Evolutionary conservation across 2,888 invertebrate genomes (phyloP), one percentile per base, ranked within the genome.

Genomic region (Ditula angustiorana): DNA sequence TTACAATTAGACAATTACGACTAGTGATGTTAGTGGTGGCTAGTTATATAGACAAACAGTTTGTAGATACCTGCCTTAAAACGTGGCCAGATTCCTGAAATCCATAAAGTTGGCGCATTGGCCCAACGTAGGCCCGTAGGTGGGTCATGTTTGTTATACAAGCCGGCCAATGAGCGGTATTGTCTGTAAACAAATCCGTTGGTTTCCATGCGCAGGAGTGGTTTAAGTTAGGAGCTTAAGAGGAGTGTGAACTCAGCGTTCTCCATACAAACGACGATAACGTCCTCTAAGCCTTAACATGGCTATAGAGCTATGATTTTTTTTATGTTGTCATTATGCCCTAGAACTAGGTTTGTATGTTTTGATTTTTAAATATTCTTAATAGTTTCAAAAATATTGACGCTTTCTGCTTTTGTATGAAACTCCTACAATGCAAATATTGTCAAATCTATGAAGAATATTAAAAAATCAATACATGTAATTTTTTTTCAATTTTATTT

Each of bases 161-260:
- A 79, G 80, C n/a, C 74, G 80, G 83, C 86, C 85, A 87, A 86
- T 85, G 86, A 85, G 80, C 84, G 83, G 82, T 88, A 86, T 88
- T 90, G 87, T 88, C 77, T 86, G 88, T 90, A 89, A 88, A 90
- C 89, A 90, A 69, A 71, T 74, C 72, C 69, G 74, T 70, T 72
- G 74, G 74, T 71, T 74, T 72, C 69, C 61, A 74, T 62, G 67
- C 61, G 62, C 50, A 30, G 4, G 67, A 44, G 46, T 72, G 77
- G 79, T 68, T 19, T 67, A 74, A 81, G 69, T 7, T 13, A 68
- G 0, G 69, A 71, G 74, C 74, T 78, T 70, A 68, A 69, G 72
- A 60, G 47, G 50, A 57, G 16, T 19, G 0, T 41, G 24, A 5
- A 26, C 10, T 24, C 5, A 47, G 1, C 24, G 1, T 13, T 13